A percentile compares a stretch with the other conserved stretches of the same genome.
Conservation (phyloP, 1,140 invertebrate genomes). For the Drosophila bocqueti region DNA sequence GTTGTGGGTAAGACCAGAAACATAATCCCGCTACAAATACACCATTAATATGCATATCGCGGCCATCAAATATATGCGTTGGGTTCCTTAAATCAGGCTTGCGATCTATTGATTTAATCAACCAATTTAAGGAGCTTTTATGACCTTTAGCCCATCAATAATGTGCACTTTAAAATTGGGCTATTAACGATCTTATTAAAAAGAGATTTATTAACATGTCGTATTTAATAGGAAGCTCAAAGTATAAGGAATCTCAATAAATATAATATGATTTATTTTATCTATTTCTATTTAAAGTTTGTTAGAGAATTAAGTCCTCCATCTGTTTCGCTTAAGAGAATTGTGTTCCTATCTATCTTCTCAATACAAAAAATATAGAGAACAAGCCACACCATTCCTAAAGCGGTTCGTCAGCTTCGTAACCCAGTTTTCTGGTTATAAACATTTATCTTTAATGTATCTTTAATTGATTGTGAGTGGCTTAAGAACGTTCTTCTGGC, state of each 20-base stretch:
- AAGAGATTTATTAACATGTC: background rate
- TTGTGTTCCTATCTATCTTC: slow-evolving; percentile 1
- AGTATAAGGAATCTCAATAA: background rate
- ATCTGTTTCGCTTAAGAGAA: background rate
- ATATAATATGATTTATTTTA: background rate
- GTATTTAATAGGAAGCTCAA: background rate
- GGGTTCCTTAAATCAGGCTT: slow-evolving; percentile 34
- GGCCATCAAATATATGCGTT: slow-evolving; percentile 13
- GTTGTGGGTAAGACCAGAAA: slow-evolving; percentile 44
- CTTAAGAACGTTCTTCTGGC: slow-evolving; percentile 31
- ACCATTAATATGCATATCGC: slow-evolving; percentile 36
- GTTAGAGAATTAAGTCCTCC: background rate
- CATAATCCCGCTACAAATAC: slow-evolving; percentile 34
- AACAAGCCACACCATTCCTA: slow-evolving; percentile 9
- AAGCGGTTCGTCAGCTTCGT: slow-evolving; percentile 52
- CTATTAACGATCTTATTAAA: background rate
- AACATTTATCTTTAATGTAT: slow-evolving; percentile 47
- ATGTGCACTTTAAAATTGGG: background rate
- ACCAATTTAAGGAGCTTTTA: background rate
- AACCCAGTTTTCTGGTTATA: slow-evolving; percentile 55
- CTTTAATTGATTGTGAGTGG: slow-evolving; percentile 70
- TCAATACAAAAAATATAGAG: background rate
- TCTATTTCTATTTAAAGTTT: too few species aligned
- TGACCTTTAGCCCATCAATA: background rate
- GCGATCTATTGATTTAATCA: slow-evolving; percentile 10